Evolutionary conservation across 2,888 invertebrate species (phyloP).

Genomic region (Lithosia quadra): DNA sequence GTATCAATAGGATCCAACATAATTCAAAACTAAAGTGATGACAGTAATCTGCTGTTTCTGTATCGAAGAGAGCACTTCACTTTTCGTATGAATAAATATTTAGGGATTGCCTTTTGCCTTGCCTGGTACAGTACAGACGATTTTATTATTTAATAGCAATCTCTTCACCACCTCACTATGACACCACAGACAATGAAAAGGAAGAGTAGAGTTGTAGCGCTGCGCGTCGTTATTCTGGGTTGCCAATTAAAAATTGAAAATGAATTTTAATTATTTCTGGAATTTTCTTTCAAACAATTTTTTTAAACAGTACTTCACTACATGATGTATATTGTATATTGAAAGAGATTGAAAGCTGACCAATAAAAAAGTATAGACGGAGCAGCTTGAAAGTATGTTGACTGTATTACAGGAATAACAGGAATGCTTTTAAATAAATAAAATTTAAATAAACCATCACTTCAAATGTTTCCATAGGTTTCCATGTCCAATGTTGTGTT

Average conservation of each 20-base stretch:
- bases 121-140: slow-evolving; percentile 20
- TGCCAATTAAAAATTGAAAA: slow-evolving; percentile 21
- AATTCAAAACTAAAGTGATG: slow-evolving; percentile 62
- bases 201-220: slow-evolving; percentile 31
- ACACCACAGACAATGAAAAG: slow-evolving; percentile 49
- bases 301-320: too few species aligned
- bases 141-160: slow-evolving; percentile 35
- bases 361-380: too few species aligned
- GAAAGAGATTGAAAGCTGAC: too few species aligned
- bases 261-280: neutral
- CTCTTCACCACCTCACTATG: slow-evolving; percentile 51
- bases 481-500: too few species aligned
- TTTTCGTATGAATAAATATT: slow-evolving; percentile 44
- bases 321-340: too few species aligned
- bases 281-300: slow-evolving; percentile 10
- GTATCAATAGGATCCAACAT: slow-evolving; percentile 67
- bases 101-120: slow-evolving; percentile 48
- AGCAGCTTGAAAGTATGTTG: too few species aligned
- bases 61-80: slow-evolving; percentile 57
- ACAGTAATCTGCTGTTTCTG: slow-evolving; percentile 58
- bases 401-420: too few species aligned
- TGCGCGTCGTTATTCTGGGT: slow-evolving; percentile 29
- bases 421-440: too few species aligned
- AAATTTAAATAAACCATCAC: too few species aligned
- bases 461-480: too few species aligned